Evolutionary conservation across 1,140 invertebrate genomes (phyloP).

Genomic region (Drosophila arawakana): DNA sequence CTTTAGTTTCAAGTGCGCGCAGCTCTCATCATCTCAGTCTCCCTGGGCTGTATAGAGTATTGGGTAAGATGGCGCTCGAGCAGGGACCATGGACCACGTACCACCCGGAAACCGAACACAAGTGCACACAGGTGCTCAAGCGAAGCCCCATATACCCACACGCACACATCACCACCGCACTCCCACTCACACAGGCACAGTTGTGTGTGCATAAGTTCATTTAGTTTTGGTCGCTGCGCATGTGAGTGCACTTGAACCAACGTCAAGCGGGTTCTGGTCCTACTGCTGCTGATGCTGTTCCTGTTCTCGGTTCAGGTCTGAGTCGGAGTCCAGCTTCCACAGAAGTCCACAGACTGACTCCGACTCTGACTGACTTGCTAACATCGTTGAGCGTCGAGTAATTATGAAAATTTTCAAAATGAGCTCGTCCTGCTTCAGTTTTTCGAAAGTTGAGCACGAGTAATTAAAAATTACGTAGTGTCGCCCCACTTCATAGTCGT

Average conservation of each 20-base stretch:
- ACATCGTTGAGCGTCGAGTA: constrained; percentile 47
- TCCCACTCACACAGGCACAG: background rate
- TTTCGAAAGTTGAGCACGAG: constrained; percentile 54
- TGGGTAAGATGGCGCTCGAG: constrained; percentile 4
- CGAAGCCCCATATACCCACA: constrained; percentile 46
- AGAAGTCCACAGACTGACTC: constrained; percentile 17
- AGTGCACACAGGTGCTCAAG: constrained; percentile 49
- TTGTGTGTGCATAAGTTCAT: constrained; percentile 45
- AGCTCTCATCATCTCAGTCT: constrained; percentile 29
- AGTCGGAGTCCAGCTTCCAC: constrained; percentile 24
- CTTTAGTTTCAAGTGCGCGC: constrained; percentile 50
- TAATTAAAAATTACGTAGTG: constrained; percentile 58
- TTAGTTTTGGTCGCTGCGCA: constrained; percentile 56
- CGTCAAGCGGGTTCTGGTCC: constrained; percentile 27
- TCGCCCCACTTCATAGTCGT: constrained; percentile 35
- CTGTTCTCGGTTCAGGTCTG: background rate
- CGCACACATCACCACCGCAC: constrained; percentile 19
- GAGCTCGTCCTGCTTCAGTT: constrained; percentile 48
- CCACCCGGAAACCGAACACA: constrained; percentile 26
- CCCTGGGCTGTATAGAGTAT: constrained; percentile 3
- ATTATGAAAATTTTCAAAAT: constrained; percentile 60
- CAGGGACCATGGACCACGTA: constrained; percentile 2
- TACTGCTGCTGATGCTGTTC: background rate
- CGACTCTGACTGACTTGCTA: constrained; percentile 39
- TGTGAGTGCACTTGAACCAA: constrained; percentile 53